These are phyloP conservation scores for Enteromius anoplus DNA, from an alignment of 2,797 vertebrate species.

Conservation along the genomic window DNA sequence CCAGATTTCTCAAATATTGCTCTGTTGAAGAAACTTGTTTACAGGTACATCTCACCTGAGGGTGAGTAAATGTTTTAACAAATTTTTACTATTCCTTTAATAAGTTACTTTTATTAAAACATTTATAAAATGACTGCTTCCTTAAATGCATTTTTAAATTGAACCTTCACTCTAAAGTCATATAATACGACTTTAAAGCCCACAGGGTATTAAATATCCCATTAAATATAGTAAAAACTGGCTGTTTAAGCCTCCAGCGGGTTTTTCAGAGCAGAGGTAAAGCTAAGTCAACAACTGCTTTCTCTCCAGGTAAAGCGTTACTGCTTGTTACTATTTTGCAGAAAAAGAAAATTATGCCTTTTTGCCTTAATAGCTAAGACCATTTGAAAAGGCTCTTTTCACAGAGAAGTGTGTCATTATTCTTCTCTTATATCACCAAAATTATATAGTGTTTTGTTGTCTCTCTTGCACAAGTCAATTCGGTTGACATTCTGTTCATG, in stretches of 20 bases:
- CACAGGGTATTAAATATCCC: not conserved
- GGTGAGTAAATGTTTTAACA: conserved; percentile 2
- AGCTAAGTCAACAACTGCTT: not conserved
- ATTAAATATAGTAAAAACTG: conserved; percentile 7
- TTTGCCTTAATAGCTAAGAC: conserved; percentile 25
- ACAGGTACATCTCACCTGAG: not conserved
- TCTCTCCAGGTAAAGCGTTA: conserved; percentile 19
- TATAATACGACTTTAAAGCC: not conserved
- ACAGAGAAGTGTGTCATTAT: conserved; percentile 43
- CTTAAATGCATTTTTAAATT: not conserved
- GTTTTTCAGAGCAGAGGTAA: conserved; percentile 11
- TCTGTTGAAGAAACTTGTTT: not conserved
- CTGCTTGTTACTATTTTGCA: conserved; percentile 15
- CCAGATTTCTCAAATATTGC: not conserved
- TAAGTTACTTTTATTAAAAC: not conserved
- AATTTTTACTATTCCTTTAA: not conserved
- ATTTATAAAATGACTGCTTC: not conserved
- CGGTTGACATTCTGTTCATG: conserved; percentile 19
- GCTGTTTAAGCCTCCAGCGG: not conserved
- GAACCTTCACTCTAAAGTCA: not conserved
- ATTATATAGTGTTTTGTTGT: conserved; percentile 45
- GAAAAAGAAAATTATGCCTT: conserved; percentile 24
- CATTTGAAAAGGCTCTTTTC: conserved; percentile 44
- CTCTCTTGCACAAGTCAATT: conserved; percentile 38
- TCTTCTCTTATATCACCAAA: conserved; percentile 41